Evolutionary conservation across 1,140 invertebrate species (phyloP), one percentile per base, ranked within the genome.

Genomic region (Parapsyche elsis): DNA sequence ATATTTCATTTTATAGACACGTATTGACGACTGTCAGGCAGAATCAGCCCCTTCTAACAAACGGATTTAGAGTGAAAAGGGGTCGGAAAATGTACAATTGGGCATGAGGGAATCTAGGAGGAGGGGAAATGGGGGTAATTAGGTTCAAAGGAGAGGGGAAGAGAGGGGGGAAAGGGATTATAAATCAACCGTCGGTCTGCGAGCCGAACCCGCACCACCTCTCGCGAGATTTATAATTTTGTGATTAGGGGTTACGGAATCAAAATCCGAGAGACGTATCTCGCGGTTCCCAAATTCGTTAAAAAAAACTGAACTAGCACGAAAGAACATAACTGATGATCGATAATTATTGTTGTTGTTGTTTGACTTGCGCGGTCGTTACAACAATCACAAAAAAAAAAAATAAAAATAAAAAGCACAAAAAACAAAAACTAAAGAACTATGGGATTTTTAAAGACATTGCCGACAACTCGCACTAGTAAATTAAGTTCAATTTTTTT

Each of bases 221-320:
- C 73, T 75, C 46, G 73, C 45, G 73, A 75, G 73, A 75, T 75
- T 75, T 75, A 75, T 75, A 75, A 75, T 75, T 75, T 75, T 26
- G 49, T 75, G 73, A 75, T 75, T 75, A 75, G 49, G 73, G 73
- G 73, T 75, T 75, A 75, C 14, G 49, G 73, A 75, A 57, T 75
- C 73, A 38, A 38, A 75, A 75, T 75, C 73, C 73, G 73, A 71
- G 19, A 46, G 71, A 73, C 38, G 38, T 45, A 38, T 21, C 16
- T 16, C 23, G 5, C 12, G 5, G 23, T 75, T 67, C 49, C 73
- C 23, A 53, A 53, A 16, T 23, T 57, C 14, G 23, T n/a, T n/a
- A 49, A 57, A 49, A 57, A 53, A 57, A 26, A 75, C n/a, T 57
- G 46, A 53, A 67, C 23, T 53, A 53, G 30, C 16, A 53, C 16